Evolutionary conservation across 2,888 invertebrate species (phyloP).

Genomic region (Aquatica leii): DNA sequence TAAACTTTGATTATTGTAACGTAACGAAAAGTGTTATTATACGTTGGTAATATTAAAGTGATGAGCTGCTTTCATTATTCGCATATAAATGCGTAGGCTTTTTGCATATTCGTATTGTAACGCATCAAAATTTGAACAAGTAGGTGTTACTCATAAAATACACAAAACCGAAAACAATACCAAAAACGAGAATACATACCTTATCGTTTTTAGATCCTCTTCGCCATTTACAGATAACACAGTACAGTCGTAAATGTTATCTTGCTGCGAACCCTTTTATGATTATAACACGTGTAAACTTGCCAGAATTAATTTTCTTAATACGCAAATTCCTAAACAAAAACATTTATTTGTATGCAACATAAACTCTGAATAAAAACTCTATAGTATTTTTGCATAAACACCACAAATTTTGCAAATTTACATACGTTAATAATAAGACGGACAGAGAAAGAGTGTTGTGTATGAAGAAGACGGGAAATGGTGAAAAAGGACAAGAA

Average conservation of each 20-base stretch:
- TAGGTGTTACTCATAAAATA: constrained; percentile 27
- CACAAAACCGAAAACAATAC: constrained; percentile 22
- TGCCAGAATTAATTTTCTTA: constrained; percentile 53
- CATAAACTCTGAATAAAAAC: constrained; percentile 52
- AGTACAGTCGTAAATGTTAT: constrained; percentile 21
- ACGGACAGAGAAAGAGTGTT: constrained; percentile 34
- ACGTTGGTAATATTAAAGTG: constrained; percentile 21
- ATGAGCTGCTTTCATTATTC: constrained; percentile 19
- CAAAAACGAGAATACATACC: constrained; percentile 24
- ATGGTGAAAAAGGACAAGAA: constrained; percentile 33
- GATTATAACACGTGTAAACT: constrained; percentile 22
- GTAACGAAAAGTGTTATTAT: constrained; percentile 22
- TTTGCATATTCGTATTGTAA: constrained; percentile 11
- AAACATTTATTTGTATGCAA: constrained; percentile 52
- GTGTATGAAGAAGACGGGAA: constrained; percentile 44
- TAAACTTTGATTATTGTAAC: too few species aligned
- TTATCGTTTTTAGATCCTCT: constrained; percentile 31
- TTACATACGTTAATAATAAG: constrained; percentile 56
- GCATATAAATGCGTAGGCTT: constrained; percentile 11
- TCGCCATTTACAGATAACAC: constrained; percentile 21
- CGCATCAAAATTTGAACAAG: too few species aligned
- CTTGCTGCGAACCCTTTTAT: constrained; percentile 18
- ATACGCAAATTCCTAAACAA: constrained; percentile 53
- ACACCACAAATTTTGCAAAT: constrained; percentile 57
- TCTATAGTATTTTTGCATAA: constrained; percentile 58